A percentile compares a stretch with the other conserved stretches of the same genome.
Evolutionary conservation across 92 coral and sea anemone species (phyloP).

Genomic region (Palythoa caribaeorum): DNA sequence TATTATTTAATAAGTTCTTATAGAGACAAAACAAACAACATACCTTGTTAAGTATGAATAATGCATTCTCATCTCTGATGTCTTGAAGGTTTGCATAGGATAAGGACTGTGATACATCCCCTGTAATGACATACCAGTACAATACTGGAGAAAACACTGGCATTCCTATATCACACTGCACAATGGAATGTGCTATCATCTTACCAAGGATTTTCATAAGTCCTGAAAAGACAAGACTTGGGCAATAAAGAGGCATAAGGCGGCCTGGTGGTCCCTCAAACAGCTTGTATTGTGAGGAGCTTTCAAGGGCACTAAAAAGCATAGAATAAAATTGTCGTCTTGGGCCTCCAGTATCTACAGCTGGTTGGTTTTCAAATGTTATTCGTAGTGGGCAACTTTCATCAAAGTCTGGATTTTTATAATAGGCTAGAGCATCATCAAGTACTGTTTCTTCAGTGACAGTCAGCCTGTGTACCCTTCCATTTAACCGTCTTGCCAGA

Average conservation of each 20-base stretch:
- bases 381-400: conserved; percentile 24
- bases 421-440: conserved; percentile 37
- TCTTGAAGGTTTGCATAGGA: conserved; percentile 41
- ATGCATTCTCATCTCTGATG: conserved; percentile 46
- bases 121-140: conserved; percentile 59
- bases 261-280: conserved; percentile 13
- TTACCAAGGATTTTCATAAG: conserved; percentile 47
- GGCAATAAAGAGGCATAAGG: conserved; percentile 35
- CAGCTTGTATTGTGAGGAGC: conserved; percentile 17
- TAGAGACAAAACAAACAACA: too few relatives aligned
- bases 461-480: too few relatives aligned
- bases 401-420: conserved; percentile 46
- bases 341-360: conserved; percentile 38
- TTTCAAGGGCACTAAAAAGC: conserved; percentile 30
- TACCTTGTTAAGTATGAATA: too few relatives aligned
- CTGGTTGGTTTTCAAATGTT: conserved; percentile 35
- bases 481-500: too few relatives aligned
- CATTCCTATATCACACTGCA: conserved; percentile 19
- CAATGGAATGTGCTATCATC: conserved; percentile 45
- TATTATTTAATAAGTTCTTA: too few relatives aligned
- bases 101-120: conserved; percentile 52
- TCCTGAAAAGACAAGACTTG: conserved; percentile 35
- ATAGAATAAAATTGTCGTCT: conserved; percentile 46
- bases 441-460: too few relatives aligned
- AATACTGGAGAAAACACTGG: conserved; percentile 46